Percentiles rank a stretch among this genome's conserved stretches.
Evolutionary conservation across 2,113 vertebrate species (phyloP).

Genomic region (Apteryx owenii): DNA sequence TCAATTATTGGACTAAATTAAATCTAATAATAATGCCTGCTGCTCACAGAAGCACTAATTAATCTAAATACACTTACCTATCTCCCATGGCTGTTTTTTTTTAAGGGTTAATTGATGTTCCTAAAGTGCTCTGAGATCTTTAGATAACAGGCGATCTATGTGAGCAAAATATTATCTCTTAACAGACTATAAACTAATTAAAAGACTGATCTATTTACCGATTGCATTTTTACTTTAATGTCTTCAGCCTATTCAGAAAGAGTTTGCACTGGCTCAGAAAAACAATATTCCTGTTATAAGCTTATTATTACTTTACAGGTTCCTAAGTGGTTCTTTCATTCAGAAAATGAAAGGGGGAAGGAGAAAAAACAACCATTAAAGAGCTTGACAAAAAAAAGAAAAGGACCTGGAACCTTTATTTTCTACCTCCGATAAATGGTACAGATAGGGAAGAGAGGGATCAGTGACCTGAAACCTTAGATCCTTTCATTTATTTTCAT

Average conservation of each 20-base stretch:
- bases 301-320: conserved; percentile 64
- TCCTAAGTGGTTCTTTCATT: conserved; percentile 61
- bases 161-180: conserved; percentile 62
- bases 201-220: conserved; percentile 58
- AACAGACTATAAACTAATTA: conserved; percentile 63
- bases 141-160: conserved; percentile 51
- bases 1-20: conserved; percentile 70
- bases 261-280: conserved; percentile 37
- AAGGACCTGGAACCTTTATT: conserved; percentile 64
- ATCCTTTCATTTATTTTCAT: conserved; percentile 75
- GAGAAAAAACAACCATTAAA: conserved; percentile 65
- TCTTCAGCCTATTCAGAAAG: conserved; percentile 16
- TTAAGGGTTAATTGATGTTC: conserved; percentile 51
- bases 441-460: conserved; percentile 71
- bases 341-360: conserved; percentile 58
- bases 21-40: conserved; percentile 62
- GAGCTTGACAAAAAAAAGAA: conserved; percentile 10
- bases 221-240: conserved; percentile 64
- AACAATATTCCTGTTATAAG: conserved; percentile 62
- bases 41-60: conserved; percentile 61
- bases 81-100: conserved; percentile 47
- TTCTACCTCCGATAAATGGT: conserved; percentile 73
- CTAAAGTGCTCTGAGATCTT: conserved; percentile 62
- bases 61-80: conserved; percentile 66
- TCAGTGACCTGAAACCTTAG: conserved; percentile 75